Percentiles rank a stretch among this genome's conserved stretches.
phyloP scores from a whole-genome alignment of 1,140 invertebrate genomes.

The Drosophila watanabei region DNA sequence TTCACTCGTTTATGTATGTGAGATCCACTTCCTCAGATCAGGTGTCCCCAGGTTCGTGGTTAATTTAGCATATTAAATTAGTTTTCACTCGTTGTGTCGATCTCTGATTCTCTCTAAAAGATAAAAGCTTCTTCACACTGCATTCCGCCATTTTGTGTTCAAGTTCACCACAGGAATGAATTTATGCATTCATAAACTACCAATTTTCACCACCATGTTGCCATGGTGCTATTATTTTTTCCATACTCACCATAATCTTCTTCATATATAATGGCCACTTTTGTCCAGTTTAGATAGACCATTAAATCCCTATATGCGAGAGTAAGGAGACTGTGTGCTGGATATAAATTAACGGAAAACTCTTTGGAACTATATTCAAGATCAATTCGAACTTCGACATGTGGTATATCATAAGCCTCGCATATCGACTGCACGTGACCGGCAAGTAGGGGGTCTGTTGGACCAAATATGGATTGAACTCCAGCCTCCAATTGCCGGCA shows the following conservation, averaged over 20 bases:
- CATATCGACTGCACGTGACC: slow-evolving; percentile 96
- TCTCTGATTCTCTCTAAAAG: too few species aligned
- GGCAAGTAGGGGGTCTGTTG: slow-evolving; percentile 92
- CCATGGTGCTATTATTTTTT: neutral
- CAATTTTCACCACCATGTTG: neutral
- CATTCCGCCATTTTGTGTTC: too few species aligned
- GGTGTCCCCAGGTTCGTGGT: too few species aligned
- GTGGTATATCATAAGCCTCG: slow-evolving; percentile 94
- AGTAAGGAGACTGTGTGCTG: slow-evolving; percentile 93
- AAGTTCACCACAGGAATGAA: too few species aligned
- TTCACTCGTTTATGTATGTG: too few species aligned
- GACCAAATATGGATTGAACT: slow-evolving; percentile 95
- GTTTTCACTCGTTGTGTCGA: too few species aligned
- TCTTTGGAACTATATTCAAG: slow-evolving; percentile 89
- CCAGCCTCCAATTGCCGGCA: slow-evolving; percentile 94
- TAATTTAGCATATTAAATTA: too few species aligned
- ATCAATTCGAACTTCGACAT: slow-evolving; percentile 93
- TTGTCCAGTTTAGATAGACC: slow-evolving; percentile 96
- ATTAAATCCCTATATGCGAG: slow-evolving; percentile 95
- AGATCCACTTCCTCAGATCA: too few species aligned
- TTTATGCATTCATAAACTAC: too few species aligned
- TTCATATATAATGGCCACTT: slow-evolving; percentile 97
- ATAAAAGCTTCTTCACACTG: too few species aligned
- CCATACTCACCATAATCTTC: slow-evolving; percentile 85
- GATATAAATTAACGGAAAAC: slow-evolving; percentile 96